phyloP scores from a whole-genome alignment of 2,797 vertebrate species.

The Syndactyla subalaris region DNA sequence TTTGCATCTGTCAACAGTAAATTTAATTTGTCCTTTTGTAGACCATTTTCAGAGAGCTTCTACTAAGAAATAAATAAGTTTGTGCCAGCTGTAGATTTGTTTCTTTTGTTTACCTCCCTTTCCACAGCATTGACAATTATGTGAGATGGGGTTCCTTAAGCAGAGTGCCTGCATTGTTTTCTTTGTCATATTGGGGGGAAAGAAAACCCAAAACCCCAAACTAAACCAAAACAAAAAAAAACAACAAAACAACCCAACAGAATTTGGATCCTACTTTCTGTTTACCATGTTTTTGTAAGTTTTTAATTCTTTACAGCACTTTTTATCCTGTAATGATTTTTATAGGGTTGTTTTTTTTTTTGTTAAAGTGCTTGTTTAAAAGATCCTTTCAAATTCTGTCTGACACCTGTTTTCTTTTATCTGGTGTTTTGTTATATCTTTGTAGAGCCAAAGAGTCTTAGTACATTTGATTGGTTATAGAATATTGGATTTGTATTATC shows the following conservation, averaged over 20 bases:
- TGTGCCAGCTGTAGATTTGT: conserved; percentile 20
- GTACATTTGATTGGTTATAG: not conserved
- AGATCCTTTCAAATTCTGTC: not conserved
- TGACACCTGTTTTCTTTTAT: conserved; percentile 36
- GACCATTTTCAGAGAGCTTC: not conserved
- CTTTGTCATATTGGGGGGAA: not conserved
- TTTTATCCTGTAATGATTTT: not conserved
- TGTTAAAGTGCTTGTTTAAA: not conserved
- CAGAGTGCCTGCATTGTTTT: not conserved
- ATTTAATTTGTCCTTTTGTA: conserved; percentile 34
- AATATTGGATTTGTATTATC: not conserved
- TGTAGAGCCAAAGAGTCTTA: not conserved
- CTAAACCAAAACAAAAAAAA: no score
- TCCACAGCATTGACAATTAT: not conserved
- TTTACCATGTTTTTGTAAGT: not conserved
- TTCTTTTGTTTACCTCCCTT: conserved; percentile 10
- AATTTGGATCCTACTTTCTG: not conserved
- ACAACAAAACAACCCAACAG: no score
- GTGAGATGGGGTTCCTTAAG: not conserved
- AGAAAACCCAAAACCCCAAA: no score
- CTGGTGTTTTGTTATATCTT: not conserved
- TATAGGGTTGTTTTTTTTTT: not conserved
- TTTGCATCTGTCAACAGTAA: conserved; percentile 32
- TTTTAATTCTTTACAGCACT: not conserved
- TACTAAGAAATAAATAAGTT: conserved; percentile 28